These are phyloP conservation scores for Eurypyga helias DNA, from an alignment of 2,113 vertebrate genomes.

Conservation along the genomic window DNA sequence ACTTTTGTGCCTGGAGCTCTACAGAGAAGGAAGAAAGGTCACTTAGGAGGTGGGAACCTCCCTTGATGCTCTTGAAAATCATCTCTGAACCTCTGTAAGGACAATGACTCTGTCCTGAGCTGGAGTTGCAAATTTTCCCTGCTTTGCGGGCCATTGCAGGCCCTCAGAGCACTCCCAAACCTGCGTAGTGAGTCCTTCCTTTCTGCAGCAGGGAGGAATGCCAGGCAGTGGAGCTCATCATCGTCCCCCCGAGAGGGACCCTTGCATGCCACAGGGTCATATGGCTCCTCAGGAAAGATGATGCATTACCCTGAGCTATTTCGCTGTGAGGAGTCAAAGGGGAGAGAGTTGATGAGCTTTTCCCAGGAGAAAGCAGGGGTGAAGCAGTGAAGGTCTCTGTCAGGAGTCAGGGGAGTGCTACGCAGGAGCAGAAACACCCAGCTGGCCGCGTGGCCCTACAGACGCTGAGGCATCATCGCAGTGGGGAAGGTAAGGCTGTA, in stretches of 20 bases:
- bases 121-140: background rate
- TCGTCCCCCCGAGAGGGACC: background rate
- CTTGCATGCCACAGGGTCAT: accelerated
- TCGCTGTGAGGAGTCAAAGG: background rate
- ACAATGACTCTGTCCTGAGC: background rate
- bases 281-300: background rate
- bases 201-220: background rate
- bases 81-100: background rate
- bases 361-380: background rate
- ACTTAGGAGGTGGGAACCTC: background rate
- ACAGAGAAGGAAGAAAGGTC: background rate
- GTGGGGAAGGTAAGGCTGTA: background rate
- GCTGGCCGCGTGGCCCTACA: accelerated
- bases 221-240: background rate
- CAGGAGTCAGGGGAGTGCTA: background rate
- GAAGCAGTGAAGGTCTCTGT: background rate
- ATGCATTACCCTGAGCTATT: background rate
- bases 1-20: background rate
- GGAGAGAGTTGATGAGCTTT: background rate
- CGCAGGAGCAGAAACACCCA: background rate
- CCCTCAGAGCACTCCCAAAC: background rate
- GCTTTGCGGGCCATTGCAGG: background rate
- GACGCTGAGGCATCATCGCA: background rate
- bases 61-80: background rate
- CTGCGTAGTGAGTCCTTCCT: background rate